These are phyloP conservation scores for Eutolmus rufibarbis DNA, from an alignment of 2,888 invertebrate species.

Conservation along the genomic window DNA sequence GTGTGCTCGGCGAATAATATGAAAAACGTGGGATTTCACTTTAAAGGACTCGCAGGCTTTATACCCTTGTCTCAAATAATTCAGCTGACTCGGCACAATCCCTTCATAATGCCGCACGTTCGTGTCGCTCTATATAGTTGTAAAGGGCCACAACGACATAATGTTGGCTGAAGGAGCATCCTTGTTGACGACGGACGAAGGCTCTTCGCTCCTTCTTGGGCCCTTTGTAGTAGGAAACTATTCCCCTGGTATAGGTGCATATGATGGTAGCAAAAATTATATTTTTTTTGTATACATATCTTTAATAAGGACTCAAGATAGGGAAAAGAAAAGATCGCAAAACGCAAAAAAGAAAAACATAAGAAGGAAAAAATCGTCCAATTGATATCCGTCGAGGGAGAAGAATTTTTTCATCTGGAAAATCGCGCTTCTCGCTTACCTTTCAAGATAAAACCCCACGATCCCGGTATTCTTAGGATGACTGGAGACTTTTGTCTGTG, in stretches of 20 bases:
- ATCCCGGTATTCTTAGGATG: neutral
- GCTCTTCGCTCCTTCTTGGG: neutral
- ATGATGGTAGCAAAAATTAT: conserved; percentile 34
- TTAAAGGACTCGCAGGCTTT: conserved; percentile 9
- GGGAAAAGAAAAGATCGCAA: neutral
- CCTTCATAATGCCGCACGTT: conserved; percentile 45
- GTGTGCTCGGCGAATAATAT: conserved; percentile 12
- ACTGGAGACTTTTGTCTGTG: neutral
- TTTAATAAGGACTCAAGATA: conserved; percentile 5
- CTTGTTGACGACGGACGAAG: conserved; percentile 27
- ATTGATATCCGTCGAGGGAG: conserved; percentile 34
- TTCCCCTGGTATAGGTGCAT: neutral
- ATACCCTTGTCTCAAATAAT: conserved; percentile 42
- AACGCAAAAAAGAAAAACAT: neutral
- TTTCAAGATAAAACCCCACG: neutral
- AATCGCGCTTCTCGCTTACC: neutral
- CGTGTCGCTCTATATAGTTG: conserved; percentile 22
- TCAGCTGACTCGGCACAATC: conserved; percentile 47
- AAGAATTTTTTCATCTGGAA: conserved; percentile 3
- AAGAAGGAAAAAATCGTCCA: neutral
- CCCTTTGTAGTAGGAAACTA: neutral
- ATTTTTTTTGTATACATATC: neutral
- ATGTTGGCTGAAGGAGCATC: conserved; percentile 31
- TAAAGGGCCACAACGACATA: conserved; percentile 30
- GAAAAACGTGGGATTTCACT: conserved; percentile 38